These are phyloP conservation scores for Indicator indicator DNA, from an alignment of 2,113 vertebrate genomes.

Conservation along the genomic window DNA sequence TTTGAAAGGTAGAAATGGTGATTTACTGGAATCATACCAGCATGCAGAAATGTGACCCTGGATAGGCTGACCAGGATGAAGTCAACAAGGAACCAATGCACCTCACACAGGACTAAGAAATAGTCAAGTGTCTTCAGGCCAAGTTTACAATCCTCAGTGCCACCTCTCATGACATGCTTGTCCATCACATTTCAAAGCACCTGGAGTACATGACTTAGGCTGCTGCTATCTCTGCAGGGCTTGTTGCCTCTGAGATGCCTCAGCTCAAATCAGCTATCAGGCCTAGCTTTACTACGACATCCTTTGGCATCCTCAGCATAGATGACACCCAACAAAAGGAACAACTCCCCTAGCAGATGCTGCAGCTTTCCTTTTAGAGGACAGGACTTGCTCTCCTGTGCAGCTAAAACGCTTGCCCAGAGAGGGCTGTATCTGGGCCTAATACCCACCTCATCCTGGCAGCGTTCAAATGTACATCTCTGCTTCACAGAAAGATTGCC, in stretches of 20 bases:
- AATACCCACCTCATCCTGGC: neutral
- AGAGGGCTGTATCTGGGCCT: neutral
- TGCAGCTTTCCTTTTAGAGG: neutral
- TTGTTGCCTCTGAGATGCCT: neutral
- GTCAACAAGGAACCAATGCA: accelerated
- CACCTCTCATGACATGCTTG: neutral
- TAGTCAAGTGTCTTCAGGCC: neutral
- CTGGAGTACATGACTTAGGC: neutral
- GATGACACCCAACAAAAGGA: neutral
- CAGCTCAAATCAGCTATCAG: neutral
- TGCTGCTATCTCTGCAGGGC: neutral
- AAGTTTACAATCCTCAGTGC: neutral
- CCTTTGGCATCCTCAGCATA: neutral
- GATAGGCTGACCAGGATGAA: neutral
- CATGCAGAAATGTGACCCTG: neutral
- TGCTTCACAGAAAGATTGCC: neutral
- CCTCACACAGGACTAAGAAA: neutral
- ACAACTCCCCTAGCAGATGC: neutral
- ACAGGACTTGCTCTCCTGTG: neutral
- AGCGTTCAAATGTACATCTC: neutral
- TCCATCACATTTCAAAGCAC: neutral
- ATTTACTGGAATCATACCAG: neutral
- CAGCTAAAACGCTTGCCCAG: neutral
- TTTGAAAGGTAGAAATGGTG: neutral
- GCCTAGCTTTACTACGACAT: neutral